Base-by-base conservation (phyloP, 2,797 vertebrate genomes). In the Melanotaenia boesemani region DNA sequence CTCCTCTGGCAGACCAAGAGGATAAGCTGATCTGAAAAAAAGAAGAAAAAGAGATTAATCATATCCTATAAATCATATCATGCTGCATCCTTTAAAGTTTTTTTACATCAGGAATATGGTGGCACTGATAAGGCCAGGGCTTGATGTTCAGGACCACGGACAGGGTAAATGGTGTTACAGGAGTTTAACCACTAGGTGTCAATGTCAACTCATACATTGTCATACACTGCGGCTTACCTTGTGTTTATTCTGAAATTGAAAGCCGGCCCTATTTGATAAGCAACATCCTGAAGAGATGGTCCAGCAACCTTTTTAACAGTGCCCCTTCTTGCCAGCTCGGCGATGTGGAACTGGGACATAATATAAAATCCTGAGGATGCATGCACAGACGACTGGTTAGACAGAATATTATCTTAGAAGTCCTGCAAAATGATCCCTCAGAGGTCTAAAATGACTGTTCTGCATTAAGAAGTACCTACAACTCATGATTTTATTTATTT, bases 301-400 rank as follows among this genome's bases (percentile, higher is more conserved):
- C 96, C 96, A 60, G 92, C 80, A 15, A 97, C 90, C 71, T 85
- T 95, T 81, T 94, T 94, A 0, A 97, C 89, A 16, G 90, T 90
- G 72, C 94, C 95, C 84, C 93, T 94, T 67, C 95, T 95, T 54
- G 96, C 95, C 84, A 96, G 93, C 86, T 95, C 95, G 83, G 96
- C 95, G 80, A 97, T 92, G 80, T 96, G 95, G 84, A 97, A 97
- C 93, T 97, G 96, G 78, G 95, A 96, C 93, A 98, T 97, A 67
- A 97, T 91, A 64, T 97, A 94, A 95, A 97, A 97, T 13, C 96
- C 96, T 97, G 70, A 13, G 73, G 70, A 59, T 74, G 84, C 70
- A 77, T 20, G 39, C 28, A 57, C 16, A 81, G 11, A 76, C n/a
- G 12, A 64, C 39, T 12, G 41, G 50, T 72, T 62, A 8, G 32